Percentiles rank a stretch among this genome's conserved stretches.
Conservation (phyloP, 2,888 invertebrate species). For the Eupithecia pulchellata region DNA sequence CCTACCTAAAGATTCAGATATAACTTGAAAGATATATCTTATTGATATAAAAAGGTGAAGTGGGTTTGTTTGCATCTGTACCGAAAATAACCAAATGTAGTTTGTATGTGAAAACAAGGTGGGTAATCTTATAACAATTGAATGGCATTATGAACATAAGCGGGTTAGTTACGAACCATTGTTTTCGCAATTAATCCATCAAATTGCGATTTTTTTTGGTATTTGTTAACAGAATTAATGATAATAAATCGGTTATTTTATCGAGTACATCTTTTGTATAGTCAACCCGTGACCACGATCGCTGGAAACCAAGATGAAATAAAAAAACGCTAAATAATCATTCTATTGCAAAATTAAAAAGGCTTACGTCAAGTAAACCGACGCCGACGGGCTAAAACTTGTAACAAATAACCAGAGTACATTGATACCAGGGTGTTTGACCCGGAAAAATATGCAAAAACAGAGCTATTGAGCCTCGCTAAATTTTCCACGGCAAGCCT, state of each 20-base stretch:
- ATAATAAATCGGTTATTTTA: too few relatives aligned
- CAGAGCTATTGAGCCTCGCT: constrained; percentile 21
- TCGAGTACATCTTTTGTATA: too few relatives aligned
- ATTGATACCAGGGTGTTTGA: constrained; percentile 31
- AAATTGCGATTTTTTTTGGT: too few relatives aligned
- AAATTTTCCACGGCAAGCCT: constrained; percentile 17
- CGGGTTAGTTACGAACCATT: too few relatives aligned
- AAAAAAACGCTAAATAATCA: too few relatives aligned
- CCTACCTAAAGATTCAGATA: background rate
- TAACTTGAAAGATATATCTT: background rate
- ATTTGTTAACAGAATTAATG: too few relatives aligned
- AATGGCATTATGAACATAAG: background rate
- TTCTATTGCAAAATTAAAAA: too few relatives aligned
- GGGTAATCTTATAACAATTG: background rate
- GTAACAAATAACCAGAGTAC: constrained; percentile 23
- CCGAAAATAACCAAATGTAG: background rate
- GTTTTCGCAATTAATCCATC: too few relatives aligned
- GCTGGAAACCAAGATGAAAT: too few relatives aligned
- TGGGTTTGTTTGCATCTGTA: background rate
- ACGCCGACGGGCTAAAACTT: background rate
- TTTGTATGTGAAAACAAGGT: background rate
- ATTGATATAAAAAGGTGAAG: background rate
- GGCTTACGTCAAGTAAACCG: background rate
- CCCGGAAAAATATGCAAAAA: constrained; percentile 37
- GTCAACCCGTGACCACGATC: too few relatives aligned